A percentile compares a stretch with the other conserved stretches of the same genome.
Conservation (phyloP, 1,140 invertebrate genomes). For the Hormaphis cornu region DNA sequence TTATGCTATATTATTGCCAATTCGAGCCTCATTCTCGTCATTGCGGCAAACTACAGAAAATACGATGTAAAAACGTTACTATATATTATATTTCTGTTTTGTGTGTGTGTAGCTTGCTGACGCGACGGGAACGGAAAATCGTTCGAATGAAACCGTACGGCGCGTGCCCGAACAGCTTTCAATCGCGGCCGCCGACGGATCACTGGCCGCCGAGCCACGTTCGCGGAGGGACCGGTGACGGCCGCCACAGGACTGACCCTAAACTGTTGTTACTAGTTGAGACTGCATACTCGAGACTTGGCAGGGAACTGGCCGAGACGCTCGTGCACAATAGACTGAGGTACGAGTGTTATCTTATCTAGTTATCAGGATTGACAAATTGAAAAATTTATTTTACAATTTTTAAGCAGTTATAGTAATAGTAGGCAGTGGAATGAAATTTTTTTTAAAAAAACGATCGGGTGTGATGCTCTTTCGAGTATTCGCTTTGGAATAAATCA, state of each 20-base stretch:
- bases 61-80: too few species aligned
- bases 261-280: constrained; percentile 93
- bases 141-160: neutral
- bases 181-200: constrained; percentile 10
- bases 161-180: neutral
- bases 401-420: too few species aligned
- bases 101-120: neutral
- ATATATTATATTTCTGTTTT: neutral
- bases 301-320: constrained; percentile 81
- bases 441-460: too few species aligned
- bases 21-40: too few species aligned
- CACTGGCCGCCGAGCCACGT: neutral
- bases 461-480: too few species aligned
- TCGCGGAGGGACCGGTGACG: neutral
- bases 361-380: constrained; percentile 35
- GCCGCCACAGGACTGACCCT: constrained; percentile 60
- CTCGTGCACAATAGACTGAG: constrained; percentile 88
- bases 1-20: too few species aligned
- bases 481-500: too few species aligned
- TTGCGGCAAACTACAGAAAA: too few species aligned
- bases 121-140: constrained; percentile 4
- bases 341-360: constrained; percentile 50
- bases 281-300: constrained; percentile 82
- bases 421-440: too few species aligned
- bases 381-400: too few species aligned